These are phyloP conservation scores for Cordilura impudica DNA, from an alignment of 2,888 invertebrate genomes.

Conservation along the genomic window DNA sequence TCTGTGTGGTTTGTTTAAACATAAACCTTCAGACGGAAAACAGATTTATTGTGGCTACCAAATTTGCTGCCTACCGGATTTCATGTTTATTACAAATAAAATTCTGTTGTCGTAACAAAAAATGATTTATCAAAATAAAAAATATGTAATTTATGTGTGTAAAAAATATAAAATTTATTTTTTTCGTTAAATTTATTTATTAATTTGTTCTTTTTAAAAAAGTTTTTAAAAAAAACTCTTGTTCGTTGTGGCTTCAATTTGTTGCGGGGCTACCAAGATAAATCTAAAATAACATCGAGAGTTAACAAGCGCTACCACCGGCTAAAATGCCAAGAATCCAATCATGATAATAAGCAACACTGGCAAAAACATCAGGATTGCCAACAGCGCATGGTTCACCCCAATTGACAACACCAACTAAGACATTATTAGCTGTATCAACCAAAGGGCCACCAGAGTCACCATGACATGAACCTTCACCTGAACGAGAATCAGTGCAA, in stretches of 20 bases:
- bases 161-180: no score
- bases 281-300: background rate
- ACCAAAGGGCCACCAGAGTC: conserved; percentile 77
- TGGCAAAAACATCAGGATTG: conserved; percentile 75
- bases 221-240: conserved; percentile 18
- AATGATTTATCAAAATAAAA: no score
- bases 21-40: no score
- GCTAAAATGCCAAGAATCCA: conserved; percentile 71
- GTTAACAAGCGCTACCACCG: conserved; percentile 62
- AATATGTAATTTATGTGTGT: no score
- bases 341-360: conserved; percentile 70
- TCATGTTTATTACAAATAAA: no score
- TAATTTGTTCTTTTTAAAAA: conserved; percentile 3
- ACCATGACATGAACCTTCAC: conserved; percentile 78
- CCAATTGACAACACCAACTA: conserved; percentile 77
- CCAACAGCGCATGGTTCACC: conserved; percentile 76
- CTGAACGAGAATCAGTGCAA: conserved; percentile 80
- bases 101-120: no score
- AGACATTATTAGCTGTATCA: conserved; percentile 62
- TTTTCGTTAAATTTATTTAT: background rate
- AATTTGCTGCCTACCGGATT: no score
- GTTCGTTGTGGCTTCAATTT: conserved; percentile 1
- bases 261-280: background rate
- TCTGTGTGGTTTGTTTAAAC: no score
- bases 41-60: no score